Evolutionary conservation across 2,113 vertebrate genomes (phyloP).

Genomic region (Phalacrocorax aristotelis): DNA sequence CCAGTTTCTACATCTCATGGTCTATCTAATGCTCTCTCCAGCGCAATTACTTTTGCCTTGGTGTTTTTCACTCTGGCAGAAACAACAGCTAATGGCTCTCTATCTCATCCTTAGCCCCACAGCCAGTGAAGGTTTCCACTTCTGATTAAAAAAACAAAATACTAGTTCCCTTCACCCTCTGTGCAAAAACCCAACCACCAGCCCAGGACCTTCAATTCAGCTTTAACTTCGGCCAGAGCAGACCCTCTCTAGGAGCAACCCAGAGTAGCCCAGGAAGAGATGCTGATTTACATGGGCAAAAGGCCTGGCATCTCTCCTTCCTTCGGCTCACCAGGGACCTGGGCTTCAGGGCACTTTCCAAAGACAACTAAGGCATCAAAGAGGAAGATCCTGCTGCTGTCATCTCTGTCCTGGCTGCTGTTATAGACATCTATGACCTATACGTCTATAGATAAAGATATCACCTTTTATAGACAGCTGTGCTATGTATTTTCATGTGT

Average conservation of each 20-base stretch:
- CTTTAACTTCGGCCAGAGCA: not conserved
- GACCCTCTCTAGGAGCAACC: not conserved
- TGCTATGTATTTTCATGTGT: not conserved
- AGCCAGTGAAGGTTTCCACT: not conserved
- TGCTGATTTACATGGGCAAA: not conserved
- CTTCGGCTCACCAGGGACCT: not conserved
- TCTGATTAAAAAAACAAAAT: not conserved
- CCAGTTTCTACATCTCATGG: not conserved
- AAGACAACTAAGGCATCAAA: not conserved
- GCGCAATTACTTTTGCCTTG: not conserved
- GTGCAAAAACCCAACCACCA: not conserved
- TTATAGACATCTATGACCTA: not conserved
- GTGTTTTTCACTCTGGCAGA: constrained; percentile 23
- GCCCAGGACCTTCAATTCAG: not conserved
- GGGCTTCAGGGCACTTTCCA: not conserved
- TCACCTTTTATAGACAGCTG: not conserved
- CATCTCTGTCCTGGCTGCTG: not conserved
- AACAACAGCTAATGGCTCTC: not conserved
- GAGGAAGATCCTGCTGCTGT: not conserved
- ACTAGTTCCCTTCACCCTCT: not conserved
- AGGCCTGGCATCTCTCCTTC: not conserved
- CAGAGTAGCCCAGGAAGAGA: not conserved
- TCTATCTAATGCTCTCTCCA: not conserved
- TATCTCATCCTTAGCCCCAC: not conserved
- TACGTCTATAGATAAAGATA: not conserved